Evolutionary conservation across 2,113 vertebrate species (phyloP).

Genomic region (Pachyramphus minor): DNA sequence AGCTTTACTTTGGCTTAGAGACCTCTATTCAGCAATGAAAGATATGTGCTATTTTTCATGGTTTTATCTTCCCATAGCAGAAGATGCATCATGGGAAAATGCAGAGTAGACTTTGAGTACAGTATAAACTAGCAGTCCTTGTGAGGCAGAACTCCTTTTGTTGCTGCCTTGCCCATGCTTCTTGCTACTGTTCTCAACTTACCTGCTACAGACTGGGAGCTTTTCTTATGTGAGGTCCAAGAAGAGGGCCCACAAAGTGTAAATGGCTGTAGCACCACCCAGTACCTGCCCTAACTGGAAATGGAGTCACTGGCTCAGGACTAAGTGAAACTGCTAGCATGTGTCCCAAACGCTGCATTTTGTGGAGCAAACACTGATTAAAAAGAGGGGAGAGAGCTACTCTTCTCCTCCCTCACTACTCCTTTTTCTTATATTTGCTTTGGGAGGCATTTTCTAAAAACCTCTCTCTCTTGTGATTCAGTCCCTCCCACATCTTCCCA

Average conservation of each 20-base stretch:
- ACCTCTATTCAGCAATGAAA: not conserved
- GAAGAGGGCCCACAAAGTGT: not conserved
- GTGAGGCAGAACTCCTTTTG: not conserved
- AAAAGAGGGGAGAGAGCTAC: not conserved
- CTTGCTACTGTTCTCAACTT: not conserved
- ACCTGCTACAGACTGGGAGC: not conserved
- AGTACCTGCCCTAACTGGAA: not conserved
- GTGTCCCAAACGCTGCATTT: not conserved
- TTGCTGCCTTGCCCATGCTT: not conserved
- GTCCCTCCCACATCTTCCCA: conserved; percentile 7
- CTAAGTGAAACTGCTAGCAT: fast-evolving
- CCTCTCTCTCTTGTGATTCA: not conserved
- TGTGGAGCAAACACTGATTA: not conserved
- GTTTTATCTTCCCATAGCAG: not conserved
- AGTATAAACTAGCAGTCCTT: not conserved
- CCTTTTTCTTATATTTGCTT: not conserved
- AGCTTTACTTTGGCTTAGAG: not conserved
- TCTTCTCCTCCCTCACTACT: not conserved
- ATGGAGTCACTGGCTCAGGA: not conserved
- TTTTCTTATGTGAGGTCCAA: not conserved
- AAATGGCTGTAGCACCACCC: not conserved
- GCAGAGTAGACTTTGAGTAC: not conserved
- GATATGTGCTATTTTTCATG: not conserved
- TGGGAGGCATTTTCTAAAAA: not conserved
- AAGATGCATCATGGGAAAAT: not conserved